Conservation (phyloP, 2,113 vertebrate species). For the Prietella phreatophila region DNA sequence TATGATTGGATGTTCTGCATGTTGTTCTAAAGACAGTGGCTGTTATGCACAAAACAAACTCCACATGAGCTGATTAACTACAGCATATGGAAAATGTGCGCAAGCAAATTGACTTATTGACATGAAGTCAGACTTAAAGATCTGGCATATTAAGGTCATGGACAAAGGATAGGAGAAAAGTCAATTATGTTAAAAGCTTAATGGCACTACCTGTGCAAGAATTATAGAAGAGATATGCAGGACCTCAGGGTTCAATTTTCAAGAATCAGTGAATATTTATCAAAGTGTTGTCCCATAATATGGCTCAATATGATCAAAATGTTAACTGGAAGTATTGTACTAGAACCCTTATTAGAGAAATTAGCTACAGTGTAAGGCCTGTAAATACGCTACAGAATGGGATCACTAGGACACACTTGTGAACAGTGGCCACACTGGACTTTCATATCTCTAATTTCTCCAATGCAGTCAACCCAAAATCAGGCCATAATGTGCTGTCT, state of each 20-base stretch:
- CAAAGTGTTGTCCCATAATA: neutral
- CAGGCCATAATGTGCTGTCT: neutral
- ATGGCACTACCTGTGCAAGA: neutral
- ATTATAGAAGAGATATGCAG: neutral
- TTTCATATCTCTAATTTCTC: neutral
- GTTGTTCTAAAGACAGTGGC: neutral
- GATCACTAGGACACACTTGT: neutral
- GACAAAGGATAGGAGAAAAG: neutral
- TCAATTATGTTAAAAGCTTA: slow-evolving; percentile 32
- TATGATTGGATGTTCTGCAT: slow-evolving; percentile 31
- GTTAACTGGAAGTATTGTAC: neutral
- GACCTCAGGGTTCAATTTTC: neutral
- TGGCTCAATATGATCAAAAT: neutral
- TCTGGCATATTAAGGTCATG: neutral
- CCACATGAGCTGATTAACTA: slow-evolving; percentile 6
- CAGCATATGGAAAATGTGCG: neutral
- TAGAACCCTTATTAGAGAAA: neutral
- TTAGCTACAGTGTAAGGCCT: neutral
- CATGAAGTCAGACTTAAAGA: neutral
- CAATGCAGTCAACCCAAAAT: neutral
- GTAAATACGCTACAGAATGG: neutral
- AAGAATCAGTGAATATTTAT: neutral
- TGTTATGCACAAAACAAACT: neutral
- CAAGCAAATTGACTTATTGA: neutral
- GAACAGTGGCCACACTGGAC: neutral